Evolutionary conservation across 1,140 invertebrate species (phyloP), one percentile per base, ranked within the genome.

Genomic region (Antheraea mylitta): DNA sequence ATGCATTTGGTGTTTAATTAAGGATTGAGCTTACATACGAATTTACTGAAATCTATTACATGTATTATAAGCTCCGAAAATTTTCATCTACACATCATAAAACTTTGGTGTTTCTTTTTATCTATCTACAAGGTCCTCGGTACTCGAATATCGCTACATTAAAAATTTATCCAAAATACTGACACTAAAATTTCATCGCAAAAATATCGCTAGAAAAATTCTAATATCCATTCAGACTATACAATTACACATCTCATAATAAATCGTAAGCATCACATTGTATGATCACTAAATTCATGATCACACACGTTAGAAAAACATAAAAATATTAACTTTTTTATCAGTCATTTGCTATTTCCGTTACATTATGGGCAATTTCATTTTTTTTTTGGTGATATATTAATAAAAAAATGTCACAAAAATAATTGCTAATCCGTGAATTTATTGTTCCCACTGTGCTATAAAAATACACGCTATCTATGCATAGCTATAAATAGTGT

Each of bases 201-300:
- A 90, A 88, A 87, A 89, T 89, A 90, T 81, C 68, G 80, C 86
- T 89, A 89, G 81, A 85, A 88, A 88, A 83, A 81, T 72, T 88
- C 80, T 85, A 85, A 79, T 75, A 77, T 81, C 71, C 75, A 74
- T 76, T 86, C 75, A 82, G 78, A 85, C 81, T 85, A 85, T 72
- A 68, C 66, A 38, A 66, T 78, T 74, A 68, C 66, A 69, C 72
- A 18, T 76, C 65, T 73, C 69, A 74, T 70, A 78, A 68, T 74
- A 80, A 69, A 77, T 74, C 71, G 61, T 75, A 68, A 69, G 45
- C 1, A 71, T 30, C 42, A 70, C 63, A 59, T 53, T 67, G n/a
- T 42, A 38, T 60, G 60, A 13, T 22, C n/a, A 30, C 3, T 61
- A 7, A 13, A 18, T 18, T 18, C 18, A 53, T 53, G 45, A 53